Conservation (phyloP, 2,888 invertebrate genomes). For the Glaucopsyche alexis region DNA sequence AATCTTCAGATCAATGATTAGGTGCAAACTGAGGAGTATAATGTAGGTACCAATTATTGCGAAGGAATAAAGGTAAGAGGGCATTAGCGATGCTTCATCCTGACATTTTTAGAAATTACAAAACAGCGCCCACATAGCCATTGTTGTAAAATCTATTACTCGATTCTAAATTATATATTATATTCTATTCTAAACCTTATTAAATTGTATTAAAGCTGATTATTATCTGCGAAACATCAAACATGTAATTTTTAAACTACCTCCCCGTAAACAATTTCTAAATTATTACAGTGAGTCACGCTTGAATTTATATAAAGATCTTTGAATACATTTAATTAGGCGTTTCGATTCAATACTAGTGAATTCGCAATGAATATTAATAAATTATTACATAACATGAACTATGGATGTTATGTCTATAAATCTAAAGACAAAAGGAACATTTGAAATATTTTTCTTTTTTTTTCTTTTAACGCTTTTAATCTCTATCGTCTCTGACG, state of each 20-base stretch:
- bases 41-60: constrained; percentile 14
- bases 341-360: background rate
- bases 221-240: constrained; percentile 1
- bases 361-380: background rate
- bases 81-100: constrained; percentile 42
- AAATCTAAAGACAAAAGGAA: too few relatives aligned
- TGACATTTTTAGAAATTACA: constrained; percentile 61
- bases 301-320: constrained; percentile 40
- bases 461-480: too few relatives aligned
- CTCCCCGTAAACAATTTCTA: constrained; percentile 29
- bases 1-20: background rate
- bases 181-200: constrained; percentile 21
- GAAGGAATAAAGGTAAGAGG: constrained; percentile 15
- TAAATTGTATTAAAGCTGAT: background rate
- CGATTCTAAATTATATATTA: constrained; percentile 29
- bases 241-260: constrained; percentile 21
- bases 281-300: constrained; percentile 54
- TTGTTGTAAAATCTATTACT: constrained; percentile 53
- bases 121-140: constrained; percentile 58
- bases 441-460: too few relatives aligned
- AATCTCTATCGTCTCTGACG: too few relatives aligned
- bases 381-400: background rate
- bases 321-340: constrained; percentile 11
- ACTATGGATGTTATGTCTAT: background rate
- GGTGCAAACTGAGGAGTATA: background rate